Evolutionary conservation across 2,888 invertebrate species (phyloP), one percentile per base, ranked within the genome.

Genomic region (Branchellion lobata): DNA sequence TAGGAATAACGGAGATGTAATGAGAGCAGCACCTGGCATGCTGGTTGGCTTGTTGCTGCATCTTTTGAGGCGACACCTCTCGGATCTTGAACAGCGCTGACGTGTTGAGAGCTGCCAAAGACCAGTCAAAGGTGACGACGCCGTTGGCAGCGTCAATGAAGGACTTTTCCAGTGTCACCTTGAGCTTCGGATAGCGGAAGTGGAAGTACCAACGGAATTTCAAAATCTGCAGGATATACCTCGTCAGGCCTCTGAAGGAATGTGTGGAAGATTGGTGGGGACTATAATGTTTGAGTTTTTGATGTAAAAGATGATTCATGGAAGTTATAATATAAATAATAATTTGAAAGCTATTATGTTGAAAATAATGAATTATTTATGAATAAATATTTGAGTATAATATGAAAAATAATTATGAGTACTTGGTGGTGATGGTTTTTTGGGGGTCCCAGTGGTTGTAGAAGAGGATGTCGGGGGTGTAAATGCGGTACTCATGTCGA

Each of bases 181-280:
- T 57, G 21, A 57, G 21, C 21, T 57, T 57, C 21, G 61, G 61
- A 57, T 57, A 57, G n/a, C 61, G 61, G n/a, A 57, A 57, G 61
- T 57, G 61, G n/a, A 57, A 57, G 61, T 57, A 57, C 11, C 5
- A 8, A n/a, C 61, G 61, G 61, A 5, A 57, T 57, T 57, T 57
- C 21, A 57, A n/a, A n/a, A 57, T 57, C 21, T 57, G 61, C 3
- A 57, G 3, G n/a, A 57, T n/a, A n/a, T 57, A 57, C 3, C 61
- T 57, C 3, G n/a, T 18, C 21, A 57, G 21, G 21, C 61, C 61
- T 57, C 61, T 57, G 61, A 57, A n/a, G 61, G 8, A 40, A 14
- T 40, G 40, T 8, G 5, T 40, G 40, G 40, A 40, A 8, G 40
- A 40, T 40, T 8, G 40, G 40, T 40, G 40, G 40, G 5, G 40